Conservation (phyloP, 2,113 vertebrate species). For the Rhinoptilus africanus region DNA sequence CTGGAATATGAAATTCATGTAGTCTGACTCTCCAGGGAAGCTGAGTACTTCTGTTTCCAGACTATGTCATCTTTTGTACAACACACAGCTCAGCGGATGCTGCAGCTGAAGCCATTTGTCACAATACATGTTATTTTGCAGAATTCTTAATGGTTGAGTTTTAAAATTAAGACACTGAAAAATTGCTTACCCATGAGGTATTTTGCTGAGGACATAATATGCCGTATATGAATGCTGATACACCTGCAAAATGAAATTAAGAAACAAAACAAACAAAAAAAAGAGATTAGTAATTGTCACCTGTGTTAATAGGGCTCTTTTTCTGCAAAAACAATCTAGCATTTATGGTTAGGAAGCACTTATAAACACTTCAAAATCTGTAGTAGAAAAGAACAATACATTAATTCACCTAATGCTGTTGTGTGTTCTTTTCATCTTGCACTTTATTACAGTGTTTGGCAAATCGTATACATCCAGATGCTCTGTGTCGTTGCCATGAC, state of each 20-base stretch:
- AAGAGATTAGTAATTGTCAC: conserved; percentile 12
- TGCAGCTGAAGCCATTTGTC: neutral
- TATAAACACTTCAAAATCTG: neutral
- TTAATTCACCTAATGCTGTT: neutral
- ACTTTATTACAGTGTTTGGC: conserved; percentile 28
- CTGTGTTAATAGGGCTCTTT: neutral
- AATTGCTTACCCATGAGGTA: conserved; percentile 80
- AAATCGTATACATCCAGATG: conserved; percentile 2
- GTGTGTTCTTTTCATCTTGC: neutral
- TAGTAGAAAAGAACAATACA: neutral
- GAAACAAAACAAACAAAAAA: conserved; percentile 16
- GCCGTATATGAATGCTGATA: conserved; percentile 92
- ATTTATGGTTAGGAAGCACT: neutral
- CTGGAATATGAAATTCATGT: neutral
- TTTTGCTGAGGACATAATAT: conserved; percentile 91
- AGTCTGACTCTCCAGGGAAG: neutral
- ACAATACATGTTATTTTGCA: neutral
- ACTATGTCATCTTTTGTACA: neutral
- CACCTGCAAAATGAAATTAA: conserved; percentile 79
- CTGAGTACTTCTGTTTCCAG: conserved; percentile 8
- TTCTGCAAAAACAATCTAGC: neutral
- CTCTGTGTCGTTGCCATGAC: conserved; percentile 29
- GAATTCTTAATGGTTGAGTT: neutral
- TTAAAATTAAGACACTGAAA: conserved; percentile 26
- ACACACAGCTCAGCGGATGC: neutral